Percentiles rank a stretch among this genome's conserved stretches.
phyloP scores from a whole-genome alignment of 1,140 invertebrate species.

The Drosophila kohkoa region DNA sequence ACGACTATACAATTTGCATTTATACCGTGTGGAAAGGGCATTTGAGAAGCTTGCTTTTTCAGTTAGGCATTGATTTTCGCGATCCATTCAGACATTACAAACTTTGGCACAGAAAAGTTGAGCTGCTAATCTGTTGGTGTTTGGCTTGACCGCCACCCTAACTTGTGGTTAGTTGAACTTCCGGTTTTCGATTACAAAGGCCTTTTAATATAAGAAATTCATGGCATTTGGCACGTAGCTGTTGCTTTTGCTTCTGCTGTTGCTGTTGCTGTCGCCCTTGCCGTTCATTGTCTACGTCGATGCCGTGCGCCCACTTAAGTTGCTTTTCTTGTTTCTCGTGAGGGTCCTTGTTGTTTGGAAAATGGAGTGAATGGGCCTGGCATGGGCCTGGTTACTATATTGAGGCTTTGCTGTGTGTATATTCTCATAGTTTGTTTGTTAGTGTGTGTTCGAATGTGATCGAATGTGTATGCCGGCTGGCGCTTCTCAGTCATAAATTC shows the following conservation, averaged over 20 bases:
- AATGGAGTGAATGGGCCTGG: conserved; percentile 25
- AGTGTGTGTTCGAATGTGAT: conserved; percentile 20
- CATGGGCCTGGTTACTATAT: conserved; percentile 46
- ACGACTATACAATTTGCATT: conserved; percentile 58
- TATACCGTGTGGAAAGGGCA: conserved; percentile 13
- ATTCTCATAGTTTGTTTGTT: conserved; percentile 7
- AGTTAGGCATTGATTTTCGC: conserved; percentile 51
- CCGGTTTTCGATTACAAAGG: conserved; percentile 78
- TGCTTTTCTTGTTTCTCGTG: conserved; percentile 72
- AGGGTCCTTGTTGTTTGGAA: conserved; percentile 43
- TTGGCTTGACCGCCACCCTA: conserved; percentile 40
- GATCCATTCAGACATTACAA: conserved; percentile 41
- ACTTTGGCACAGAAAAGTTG: conserved; percentile 67
- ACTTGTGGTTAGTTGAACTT: conserved; percentile 69
- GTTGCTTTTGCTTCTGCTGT: conserved; percentile 20
- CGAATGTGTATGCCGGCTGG: conserved; percentile 1
- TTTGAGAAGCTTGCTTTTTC: neutral
- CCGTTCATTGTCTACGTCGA: neutral
- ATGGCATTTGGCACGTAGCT: conserved; percentile 73
- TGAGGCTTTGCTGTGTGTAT: conserved; percentile 28
- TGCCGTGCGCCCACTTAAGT: conserved; percentile 61
- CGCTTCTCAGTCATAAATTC: conserved; percentile 62
- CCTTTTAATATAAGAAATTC: conserved; percentile 77
- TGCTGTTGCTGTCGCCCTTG: conserved; percentile 24
- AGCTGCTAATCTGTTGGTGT: conserved; percentile 68